Conservation (phyloP, 2,797 vertebrate genomes). For the Hybognathus amarus region DNA sequence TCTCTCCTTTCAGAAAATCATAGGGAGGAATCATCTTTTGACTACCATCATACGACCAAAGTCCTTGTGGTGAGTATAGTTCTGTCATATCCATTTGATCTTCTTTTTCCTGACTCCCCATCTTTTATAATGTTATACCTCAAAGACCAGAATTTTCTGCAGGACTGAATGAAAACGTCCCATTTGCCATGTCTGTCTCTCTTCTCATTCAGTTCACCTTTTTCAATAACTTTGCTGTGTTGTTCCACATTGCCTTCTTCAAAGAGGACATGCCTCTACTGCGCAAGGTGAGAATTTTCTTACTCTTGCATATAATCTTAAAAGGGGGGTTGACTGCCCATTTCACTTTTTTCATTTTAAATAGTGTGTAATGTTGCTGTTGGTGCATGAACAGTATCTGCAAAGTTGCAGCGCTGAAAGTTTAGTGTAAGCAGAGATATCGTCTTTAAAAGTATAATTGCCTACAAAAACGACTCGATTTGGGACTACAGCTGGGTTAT, state of each 20-base stretch:
- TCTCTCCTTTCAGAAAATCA: constrained; percentile 78
- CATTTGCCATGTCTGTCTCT: constrained; percentile 36
- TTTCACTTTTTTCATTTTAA: no score
- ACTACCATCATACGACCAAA: constrained; percentile 82
- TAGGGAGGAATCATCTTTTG: constrained; percentile 79
- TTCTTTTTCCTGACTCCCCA: background rate
- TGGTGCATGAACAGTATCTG: no score
- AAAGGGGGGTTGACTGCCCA: no score
- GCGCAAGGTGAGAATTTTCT: constrained; percentile 74
- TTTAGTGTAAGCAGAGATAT: no score
- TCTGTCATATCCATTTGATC: background rate
- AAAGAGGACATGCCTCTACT: constrained; percentile 81
- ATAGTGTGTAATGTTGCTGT: no score
- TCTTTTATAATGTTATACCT: background rate
- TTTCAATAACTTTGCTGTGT: constrained; percentile 84
- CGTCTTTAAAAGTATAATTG: no score
- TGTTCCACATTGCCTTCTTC: constrained; percentile 85
- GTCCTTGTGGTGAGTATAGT: constrained; percentile 79
- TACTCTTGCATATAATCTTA: background rate
- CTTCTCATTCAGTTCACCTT: constrained; percentile 78
- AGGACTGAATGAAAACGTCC: background rate
- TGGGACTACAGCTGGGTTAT: no score
- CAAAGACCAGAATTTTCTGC: background rate
- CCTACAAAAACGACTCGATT: no score
- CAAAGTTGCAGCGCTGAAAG: no score